Evolutionary conservation across 2,797 vertebrate genomes (phyloP).

Genomic region (Alfaro cultratus): DNA sequence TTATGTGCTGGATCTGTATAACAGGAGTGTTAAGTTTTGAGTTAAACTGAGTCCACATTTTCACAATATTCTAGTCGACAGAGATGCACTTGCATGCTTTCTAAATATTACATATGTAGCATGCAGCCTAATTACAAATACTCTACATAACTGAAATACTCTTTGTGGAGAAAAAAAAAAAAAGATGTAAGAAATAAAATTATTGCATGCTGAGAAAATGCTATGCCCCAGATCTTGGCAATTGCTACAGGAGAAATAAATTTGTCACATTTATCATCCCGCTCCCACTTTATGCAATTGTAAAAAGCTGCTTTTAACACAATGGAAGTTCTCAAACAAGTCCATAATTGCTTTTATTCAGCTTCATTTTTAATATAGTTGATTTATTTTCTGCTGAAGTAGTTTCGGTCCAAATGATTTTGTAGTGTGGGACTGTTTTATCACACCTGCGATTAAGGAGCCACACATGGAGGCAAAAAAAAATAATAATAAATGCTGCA

Average conservation of each 20-base stretch:
- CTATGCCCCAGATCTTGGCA: background rate
- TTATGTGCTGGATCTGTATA: background rate
- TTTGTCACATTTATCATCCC: conserved; percentile 61
- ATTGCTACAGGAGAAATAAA: background rate
- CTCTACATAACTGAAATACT: background rate
- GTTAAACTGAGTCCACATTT: background rate
- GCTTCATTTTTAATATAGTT: conserved; percentile 45
- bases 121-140: background rate
- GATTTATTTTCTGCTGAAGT: conserved; percentile 60
- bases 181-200: conserved; percentile 14
- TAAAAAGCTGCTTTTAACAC: conserved; percentile 73
- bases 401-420: conserved; percentile 30
- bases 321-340: conserved; percentile 63
- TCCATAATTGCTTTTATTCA: conserved; percentile 58
- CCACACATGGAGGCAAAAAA: conserved; percentile 13
- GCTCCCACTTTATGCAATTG: conserved; percentile 49
- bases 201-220: conserved; percentile 10
- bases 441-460: background rate
- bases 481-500: conserved; percentile 25
- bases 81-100: background rate
- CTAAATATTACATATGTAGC: background rate
- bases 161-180: conserved; percentile 31
- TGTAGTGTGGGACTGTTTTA: conserved; percentile 16
- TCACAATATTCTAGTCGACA: background rate
- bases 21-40: background rate